Base-by-base conservation (phyloP, 2,113 vertebrate genomes). In the Grus americana region DNA sequence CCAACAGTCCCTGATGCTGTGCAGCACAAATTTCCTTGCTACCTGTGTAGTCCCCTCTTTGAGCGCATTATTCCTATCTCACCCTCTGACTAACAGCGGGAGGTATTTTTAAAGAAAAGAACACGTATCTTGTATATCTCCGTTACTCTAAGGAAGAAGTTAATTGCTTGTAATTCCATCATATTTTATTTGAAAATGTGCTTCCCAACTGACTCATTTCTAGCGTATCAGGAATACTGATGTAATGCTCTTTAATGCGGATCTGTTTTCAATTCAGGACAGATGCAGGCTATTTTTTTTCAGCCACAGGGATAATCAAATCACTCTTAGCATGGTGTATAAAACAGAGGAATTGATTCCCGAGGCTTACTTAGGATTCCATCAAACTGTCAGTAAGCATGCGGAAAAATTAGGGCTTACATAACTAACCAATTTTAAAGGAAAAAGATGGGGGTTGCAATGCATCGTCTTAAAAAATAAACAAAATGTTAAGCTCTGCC, bases 181-280 rank as follows among this genome's bases (percentile, higher is more conserved):
- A 1, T 68, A 90, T 97, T 96, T 96, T 94, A 92, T 74, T 91
- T 97, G 87, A 86, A 79, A 89, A 94, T 36, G 54, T 79, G 90
- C 91, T 97, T 98, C 93, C 96, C 95, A 87, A 91, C 75, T 96
- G 97, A 94, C 92, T 97, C 52, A 95, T 87, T 96, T 93, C 68
- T 65, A 91, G 86, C 0, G 1, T 90, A 93, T 97, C 94, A 72
- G 30, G 87, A 80, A 95, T 90, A 87, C 90, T 98, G 96, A 98
- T 96, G 97, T 94, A 88, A 98, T 97, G 82, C 82, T 96, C 80
- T 90, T 96, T 82, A 94, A 95, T 86, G 73, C 16, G 44, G 96
- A 97, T 96, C 96, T 97, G 97, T 95, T 98, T 98, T 93, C 96
- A 97, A 96, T 98, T 97, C 95, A 83, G 85, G 95, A 96, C 97